Base-by-base conservation (phyloP, 1,140 invertebrate genomes). In the Drosophila sucinea region DNA sequence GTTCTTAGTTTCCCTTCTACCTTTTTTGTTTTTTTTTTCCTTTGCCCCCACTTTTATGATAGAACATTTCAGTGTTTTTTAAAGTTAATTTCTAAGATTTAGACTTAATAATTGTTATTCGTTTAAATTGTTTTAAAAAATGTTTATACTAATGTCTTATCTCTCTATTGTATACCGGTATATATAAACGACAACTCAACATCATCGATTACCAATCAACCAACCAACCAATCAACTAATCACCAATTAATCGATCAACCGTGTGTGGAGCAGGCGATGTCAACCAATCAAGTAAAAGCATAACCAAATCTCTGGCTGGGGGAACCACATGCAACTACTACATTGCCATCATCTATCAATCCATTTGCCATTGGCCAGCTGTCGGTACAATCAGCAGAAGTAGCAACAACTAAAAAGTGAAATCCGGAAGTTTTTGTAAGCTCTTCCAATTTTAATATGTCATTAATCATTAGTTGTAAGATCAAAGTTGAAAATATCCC, bases 121-220 rank as follows among this genome's bases (percentile, higher is more conserved):
- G 77, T 87, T 87, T 89, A 89, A 87, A 89, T 87, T 80, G 82
- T 86, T 78, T 56, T 73, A 44, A 79, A 79, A 74, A 67, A 61
- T 70, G 61, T 77, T 73, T 72, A 84, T 84, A 87, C 84, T 87
- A 87, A 87, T 87, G 84, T 89, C 76, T 87, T 87, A 77, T 87
- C 84, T 87, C 84, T 87, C 84, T 87, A 87, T 87, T 84, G 77
- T 87, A 89, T 83, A 89, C 84, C 77, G 89, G 77, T 89, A 84
- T 80, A 87, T 89, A 89, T 80, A 87, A 74, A 80, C 23, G 44
- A 25, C 44, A 51, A 51, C 44, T 10, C 44, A 27, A 51, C 44
- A 63, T 69, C 44, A 54, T 61, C 32, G 44, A 69, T 29, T 56
- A 64, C n/a, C 64, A 67, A 63, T 8, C 58, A 33, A 60, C 8